Evolutionary conservation across 2,888 invertebrate genomes (phyloP), one percentile per base, ranked within the genome.

Genomic region (Caprella mutica): DNA sequence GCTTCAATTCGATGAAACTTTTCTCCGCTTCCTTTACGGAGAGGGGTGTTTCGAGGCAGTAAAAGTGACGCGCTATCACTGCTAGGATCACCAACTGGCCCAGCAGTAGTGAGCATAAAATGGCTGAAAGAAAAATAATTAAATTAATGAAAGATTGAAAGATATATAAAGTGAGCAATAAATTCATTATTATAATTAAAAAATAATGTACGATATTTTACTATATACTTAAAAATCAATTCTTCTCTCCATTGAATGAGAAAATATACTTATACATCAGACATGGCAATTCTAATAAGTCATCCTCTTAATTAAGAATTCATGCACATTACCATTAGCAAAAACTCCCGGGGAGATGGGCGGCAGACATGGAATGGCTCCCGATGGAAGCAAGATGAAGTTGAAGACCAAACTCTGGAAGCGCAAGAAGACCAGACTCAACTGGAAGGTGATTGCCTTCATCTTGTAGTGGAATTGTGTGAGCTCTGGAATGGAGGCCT

Each of bases 301-400:
- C n/a, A n/a, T n/a, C n/a, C n/a, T n/a, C n/a, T n/a, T n/a, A n/a
- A n/a, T n/a, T n/a, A n/a, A n/a, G n/a, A n/a, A n/a, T n/a, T n/a
- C n/a, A n/a, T 3, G 24, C 17, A 9, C 56, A 59, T 52, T 40
- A 63, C 63, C 52, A 21, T 56, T 63, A 19, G 59, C 63, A 29
- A 59, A 57, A 30, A 63, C 59, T n/a, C 43, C 46, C 1, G 63
- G 63, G 12, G 63, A 63, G 23, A 63, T 55, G 24, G 63, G 59
- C 2, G 63, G 63, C 3, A 57, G 40, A 35, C 63, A 63, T 2
- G 63, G 63, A 24, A 63, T 57, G 24, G 55, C 63, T 2, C 63
- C 63, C 0, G 51, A 21, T 2, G 59, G 63, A 21, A 59, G 55
- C 24, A 63, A 50, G 55, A 63, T 59, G 29, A 53, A 44, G 24